Base-by-base conservation (phyloP, 2,797 vertebrate species). In the Muscicapa comitata region DNA sequence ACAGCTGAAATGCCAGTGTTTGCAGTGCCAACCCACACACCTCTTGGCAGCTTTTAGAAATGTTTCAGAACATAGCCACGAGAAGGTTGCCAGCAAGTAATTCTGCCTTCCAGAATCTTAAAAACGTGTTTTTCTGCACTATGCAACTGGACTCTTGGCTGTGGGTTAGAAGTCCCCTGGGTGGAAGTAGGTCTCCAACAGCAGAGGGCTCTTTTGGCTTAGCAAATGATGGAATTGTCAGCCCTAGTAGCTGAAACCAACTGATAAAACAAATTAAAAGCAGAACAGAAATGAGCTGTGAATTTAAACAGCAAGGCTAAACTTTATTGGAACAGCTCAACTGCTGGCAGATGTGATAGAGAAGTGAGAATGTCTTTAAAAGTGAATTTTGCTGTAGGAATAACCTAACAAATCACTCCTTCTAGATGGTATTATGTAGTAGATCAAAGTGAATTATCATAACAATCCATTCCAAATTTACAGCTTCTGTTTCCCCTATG, bases 171-270 rank as follows among this genome's bases (percentile, higher is more conserved):
- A 54, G 17, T 68, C 68, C 53, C 55, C 7, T 6, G 53, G 65
- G 48, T 87, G 54, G 74, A 82, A 82, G 50, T 10, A 74, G 25
- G 9, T 68, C 80, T 92, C 84, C 75, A 79, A 80, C 88, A 92
- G 78, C 65, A 94, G 90, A 95, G 93, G 84, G 88, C 90, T 87
- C 94, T 94, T 97, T 73, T 92, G 91, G 61, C 59, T 93, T 78
- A 89, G 67, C 11, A 89, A 76, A 88, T 23, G 53, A 33, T 7
- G 9, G 88, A 84, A 55, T 65, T 73, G 66, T 70, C 73, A 81
- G 37, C 18, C 54, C 31, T 17, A 28, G 78, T 83, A 79, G 84
- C 77, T 79, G 90, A 77, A 79, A 57, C 17, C 1, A 1, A 73
- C 37, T 45, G 57, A 82, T 85, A 92, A 86, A 83, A 67, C 40